A percentile compares a stretch with the other conserved stretches of the same genome.
phyloP scores from a whole-genome alignment of 1,140 invertebrate genomes.

The Macrobrachium nipponense region DNA sequence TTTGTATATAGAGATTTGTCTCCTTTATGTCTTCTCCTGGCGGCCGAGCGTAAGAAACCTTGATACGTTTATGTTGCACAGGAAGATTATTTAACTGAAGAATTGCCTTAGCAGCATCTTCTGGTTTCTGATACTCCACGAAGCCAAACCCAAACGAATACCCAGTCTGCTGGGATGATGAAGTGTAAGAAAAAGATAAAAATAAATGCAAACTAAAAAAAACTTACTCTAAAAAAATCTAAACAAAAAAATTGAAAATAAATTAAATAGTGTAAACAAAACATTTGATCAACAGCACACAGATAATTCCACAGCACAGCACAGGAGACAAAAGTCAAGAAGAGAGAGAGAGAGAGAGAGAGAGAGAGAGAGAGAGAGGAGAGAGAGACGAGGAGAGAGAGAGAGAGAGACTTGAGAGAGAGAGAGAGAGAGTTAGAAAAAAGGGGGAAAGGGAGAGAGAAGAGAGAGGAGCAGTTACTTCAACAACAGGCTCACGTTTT shows the following conservation, averaged over 20 bases:
- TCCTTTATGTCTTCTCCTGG: slow-evolving; percentile 93
- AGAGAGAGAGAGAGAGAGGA: not conserved
- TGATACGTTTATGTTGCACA: slow-evolving; percentile 86
- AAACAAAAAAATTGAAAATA: slow-evolving; percentile 16
- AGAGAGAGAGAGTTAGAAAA: not conserved
- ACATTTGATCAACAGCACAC: too few relatives aligned
- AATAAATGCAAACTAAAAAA: slow-evolving; percentile 27
- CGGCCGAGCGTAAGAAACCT: slow-evolving; percentile 92
- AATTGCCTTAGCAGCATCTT: slow-evolving; percentile 89
- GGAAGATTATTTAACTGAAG: slow-evolving; percentile 88
- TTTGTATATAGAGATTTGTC: slow-evolving; percentile 94
- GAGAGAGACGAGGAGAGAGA: not conserved
- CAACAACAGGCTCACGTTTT: too few relatives aligned
- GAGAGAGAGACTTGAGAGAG: slow-evolving; percentile 6
- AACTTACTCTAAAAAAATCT: not conserved
- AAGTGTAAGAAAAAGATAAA: slow-evolving; percentile 63
- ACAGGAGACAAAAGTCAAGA: not conserved
- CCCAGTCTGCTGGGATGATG: slow-evolving; percentile 77
- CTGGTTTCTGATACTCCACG: slow-evolving; percentile 88
- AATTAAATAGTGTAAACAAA: not conserved
- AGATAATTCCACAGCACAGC: not conserved
- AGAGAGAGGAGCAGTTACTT: not conserved
- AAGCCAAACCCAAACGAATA: slow-evolving; percentile 98
- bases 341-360: not conserved
- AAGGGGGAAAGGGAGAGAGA: not conserved